Evolutionary conservation across 2,888 invertebrate genomes (phyloP).

Genomic region (Acleris laterana): DNA sequence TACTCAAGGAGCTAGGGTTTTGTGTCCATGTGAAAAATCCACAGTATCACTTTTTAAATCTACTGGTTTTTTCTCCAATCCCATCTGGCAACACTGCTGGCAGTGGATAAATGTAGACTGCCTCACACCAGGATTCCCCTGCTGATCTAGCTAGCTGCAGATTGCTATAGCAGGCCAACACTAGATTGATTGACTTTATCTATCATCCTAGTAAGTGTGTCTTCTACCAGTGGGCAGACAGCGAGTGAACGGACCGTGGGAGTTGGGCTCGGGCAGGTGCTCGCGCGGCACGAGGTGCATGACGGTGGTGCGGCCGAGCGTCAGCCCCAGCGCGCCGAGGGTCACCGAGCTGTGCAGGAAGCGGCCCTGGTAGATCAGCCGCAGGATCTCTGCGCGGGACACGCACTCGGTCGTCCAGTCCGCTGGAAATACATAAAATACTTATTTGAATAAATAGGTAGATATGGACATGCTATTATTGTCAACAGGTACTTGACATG

Average conservation of each 20-base stretch:
- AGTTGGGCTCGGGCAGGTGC: conserved; percentile 99
- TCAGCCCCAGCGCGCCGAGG: conserved; percentile 97
- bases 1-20: conserved; percentile 98
- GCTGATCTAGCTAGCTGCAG: too few relatives aligned
- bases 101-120: too few relatives aligned
- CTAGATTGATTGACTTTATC: too few relatives aligned
- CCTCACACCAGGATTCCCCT: too few relatives aligned
- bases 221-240: too few relatives aligned
- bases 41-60: conserved; percentile 78
- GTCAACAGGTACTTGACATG: too few relatives aligned
- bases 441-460: conserved; percentile 37
- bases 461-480: neutral
- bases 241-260: conserved; percentile 88
- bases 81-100: too few relatives aligned
- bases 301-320: conserved; percentile 98
- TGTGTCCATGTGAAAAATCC: conserved; percentile 99
- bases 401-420: conserved; percentile 99
- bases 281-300: conserved; percentile 99
- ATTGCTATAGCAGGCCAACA: too few relatives aligned
- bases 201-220: neutral
- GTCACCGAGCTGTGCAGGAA: conserved; percentile 99
- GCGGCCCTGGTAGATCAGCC: conserved; percentile 99
- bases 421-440: conserved; percentile 73
- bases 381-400: conserved; percentile 97
- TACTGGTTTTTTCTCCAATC: too few relatives aligned